Evolutionary conservation across 2,113 vertebrate genomes (phyloP).

Genomic region (Amphilophus citrinellus): DNA sequence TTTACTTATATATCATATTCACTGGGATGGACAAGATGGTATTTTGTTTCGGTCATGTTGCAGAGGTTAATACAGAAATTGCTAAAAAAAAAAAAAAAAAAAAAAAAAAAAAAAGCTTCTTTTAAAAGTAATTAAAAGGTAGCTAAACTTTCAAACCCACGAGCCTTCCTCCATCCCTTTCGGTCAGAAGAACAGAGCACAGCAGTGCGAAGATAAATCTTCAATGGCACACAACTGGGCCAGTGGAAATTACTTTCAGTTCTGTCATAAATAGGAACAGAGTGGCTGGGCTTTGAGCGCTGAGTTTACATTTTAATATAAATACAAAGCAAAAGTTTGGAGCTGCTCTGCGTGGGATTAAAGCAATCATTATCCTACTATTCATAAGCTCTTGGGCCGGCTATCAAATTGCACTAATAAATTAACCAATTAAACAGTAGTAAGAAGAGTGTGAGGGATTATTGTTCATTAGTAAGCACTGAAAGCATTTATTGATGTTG

Average conservation of each 20-base stretch:
- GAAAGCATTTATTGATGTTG: slow-evolving; percentile 55
- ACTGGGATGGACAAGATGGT: too few species aligned
- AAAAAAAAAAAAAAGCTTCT: background rate
- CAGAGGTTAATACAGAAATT: background rate
- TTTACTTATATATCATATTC: background rate
- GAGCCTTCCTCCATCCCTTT: background rate
- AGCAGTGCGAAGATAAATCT: slow-evolving; percentile 1
- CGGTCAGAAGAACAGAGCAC: background rate
- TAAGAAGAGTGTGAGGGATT: slow-evolving; percentile 46
- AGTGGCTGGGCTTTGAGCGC: slow-evolving; percentile 24
- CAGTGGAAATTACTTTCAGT: slow-evolving; percentile 48
- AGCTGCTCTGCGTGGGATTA: slow-evolving; percentile 32
- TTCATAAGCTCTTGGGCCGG: slow-evolving; percentile 13
- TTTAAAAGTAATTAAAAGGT: slow-evolving; percentile 14
- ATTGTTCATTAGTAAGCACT: slow-evolving; percentile 59
- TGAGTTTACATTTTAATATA: slow-evolving; percentile 34
- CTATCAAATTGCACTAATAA: slow-evolving; percentile 52
- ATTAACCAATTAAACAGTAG: slow-evolving; percentile 57
- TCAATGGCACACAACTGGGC: background rate
- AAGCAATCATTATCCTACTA: slow-evolving; percentile 33
- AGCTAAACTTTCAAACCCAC: background rate
- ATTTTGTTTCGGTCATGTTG: background rate
- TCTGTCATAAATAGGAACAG: slow-evolving; percentile 31
- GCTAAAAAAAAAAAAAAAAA: background rate
- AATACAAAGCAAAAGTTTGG: slow-evolving; percentile 38